These are phyloP conservation scores for Pangasius djambal DNA, from an alignment of 2,797 vertebrate species.

Conservation along the genomic window DNA sequence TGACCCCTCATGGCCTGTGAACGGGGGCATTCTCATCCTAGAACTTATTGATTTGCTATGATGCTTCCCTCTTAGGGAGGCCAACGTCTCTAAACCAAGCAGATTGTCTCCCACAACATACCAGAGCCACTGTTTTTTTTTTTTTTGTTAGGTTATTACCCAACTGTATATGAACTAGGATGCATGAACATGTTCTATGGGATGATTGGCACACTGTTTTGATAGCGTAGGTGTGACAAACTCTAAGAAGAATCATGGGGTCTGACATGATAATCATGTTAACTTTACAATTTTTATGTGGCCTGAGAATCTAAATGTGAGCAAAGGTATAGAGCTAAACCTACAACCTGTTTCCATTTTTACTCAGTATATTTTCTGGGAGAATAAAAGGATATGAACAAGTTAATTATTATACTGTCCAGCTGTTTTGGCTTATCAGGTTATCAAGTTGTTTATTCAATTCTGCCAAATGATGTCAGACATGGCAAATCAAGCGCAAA, in stretches of 20 bases:
- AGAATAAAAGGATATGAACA: background rate
- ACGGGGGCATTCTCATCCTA: background rate
- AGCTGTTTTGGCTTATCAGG: constrained; percentile 1
- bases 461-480: background rate
- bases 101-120: background rate
- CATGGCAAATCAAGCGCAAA: background rate
- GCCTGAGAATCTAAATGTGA: background rate
- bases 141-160: background rate
- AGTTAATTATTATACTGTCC: background rate
- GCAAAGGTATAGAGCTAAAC: background rate
- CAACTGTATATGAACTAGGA: background rate
- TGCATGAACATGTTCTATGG: background rate
- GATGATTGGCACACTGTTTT: background rate
- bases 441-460: background rate
- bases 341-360: background rate
- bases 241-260: background rate
- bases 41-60: background rate
- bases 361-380: background rate
- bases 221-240: background rate
- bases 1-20: background rate
- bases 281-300: background rate
- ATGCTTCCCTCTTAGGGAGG: background rate
- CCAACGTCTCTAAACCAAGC: background rate
- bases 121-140: background rate
- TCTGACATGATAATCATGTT: background rate